Conservation (phyloP, 2,797 vertebrate genomes). For the Lophotriccus pileatus region DNA sequence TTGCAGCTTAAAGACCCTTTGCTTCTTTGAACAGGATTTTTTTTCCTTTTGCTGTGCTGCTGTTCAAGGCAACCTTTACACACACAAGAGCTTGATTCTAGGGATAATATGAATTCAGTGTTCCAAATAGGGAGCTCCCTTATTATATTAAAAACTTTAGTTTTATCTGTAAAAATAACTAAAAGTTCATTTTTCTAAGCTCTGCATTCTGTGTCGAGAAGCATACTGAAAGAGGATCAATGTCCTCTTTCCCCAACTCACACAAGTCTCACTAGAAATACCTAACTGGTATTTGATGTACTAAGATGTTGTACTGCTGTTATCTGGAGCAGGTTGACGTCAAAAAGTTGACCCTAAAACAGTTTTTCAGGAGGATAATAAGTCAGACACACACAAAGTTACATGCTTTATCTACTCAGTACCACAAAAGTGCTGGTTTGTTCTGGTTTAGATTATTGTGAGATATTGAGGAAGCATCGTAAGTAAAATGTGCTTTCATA, state of each 20-base stretch:
- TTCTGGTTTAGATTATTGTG: not conserved
- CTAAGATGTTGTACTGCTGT: not conserved
- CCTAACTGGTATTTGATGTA: not conserved
- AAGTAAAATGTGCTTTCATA: not conserved
- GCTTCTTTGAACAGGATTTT: not conserved
- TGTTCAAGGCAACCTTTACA: not conserved
- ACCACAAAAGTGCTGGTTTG: not conserved
- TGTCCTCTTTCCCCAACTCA: not conserved
- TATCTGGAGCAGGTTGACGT: not conserved
- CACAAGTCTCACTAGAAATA: not conserved
- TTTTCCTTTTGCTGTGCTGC: not conserved
- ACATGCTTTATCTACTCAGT: not conserved
- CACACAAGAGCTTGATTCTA: not conserved
- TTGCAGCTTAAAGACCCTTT: not conserved
- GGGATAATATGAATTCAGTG: not conserved
- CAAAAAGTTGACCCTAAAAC: not conserved
- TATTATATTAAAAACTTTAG: not conserved
- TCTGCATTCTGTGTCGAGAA: not conserved
- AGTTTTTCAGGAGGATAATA: not conserved
- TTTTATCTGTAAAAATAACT: slow-evolving; percentile 4
- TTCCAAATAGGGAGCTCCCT: not conserved
- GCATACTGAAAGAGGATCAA: not conserved
- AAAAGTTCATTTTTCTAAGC: not conserved
- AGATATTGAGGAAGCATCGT: not conserved
- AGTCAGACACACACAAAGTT: not conserved